phyloP scores from a whole-genome alignment of 2,888 invertebrate species.

The Drosophila emarginata region DNA sequence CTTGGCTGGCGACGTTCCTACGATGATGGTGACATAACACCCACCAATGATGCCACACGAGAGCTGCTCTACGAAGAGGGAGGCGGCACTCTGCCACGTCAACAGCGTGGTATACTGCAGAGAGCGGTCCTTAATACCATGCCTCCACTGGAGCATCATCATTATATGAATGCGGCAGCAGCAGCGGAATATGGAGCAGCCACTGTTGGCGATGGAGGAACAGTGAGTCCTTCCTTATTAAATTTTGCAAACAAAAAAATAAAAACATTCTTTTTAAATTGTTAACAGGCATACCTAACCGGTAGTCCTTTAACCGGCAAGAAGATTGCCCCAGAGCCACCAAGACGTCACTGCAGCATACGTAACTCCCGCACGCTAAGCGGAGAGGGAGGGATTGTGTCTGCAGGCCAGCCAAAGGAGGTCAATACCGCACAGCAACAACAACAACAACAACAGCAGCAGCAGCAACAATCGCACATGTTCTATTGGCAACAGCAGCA shows the following conservation, averaged over 20 bases:
- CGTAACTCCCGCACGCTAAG: slow-evolving; percentile 79
- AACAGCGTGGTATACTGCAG: slow-evolving; percentile 84
- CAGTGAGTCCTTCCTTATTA: slow-evolving; percentile 40
- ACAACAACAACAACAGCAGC: slow-evolving; percentile 48
- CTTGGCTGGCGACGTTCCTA: slow-evolving; percentile 89
- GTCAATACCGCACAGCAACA: slow-evolving; percentile 24
- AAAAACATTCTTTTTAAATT: background rate
- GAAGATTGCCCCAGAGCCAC: slow-evolving; percentile 91
- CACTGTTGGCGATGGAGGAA: slow-evolving; percentile 51
- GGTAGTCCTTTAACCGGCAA: slow-evolving; percentile 89
- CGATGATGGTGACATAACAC: slow-evolving; percentile 95
- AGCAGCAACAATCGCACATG: slow-evolving; percentile 51
- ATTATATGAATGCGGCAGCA: slow-evolving; percentile 82
- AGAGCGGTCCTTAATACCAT: slow-evolving; percentile 81
- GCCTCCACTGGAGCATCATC: slow-evolving; percentile 81
- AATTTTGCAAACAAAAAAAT: background rate
- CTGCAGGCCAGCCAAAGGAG: slow-evolving; percentile 9
- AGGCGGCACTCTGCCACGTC: slow-evolving; percentile 93
- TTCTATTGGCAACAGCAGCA: slow-evolving; percentile 68
- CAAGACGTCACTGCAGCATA: slow-evolving; percentile 87
- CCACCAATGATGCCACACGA: slow-evolving; percentile 88
- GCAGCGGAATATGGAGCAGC: slow-evolving; percentile 81
- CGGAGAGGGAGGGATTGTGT: slow-evolving; percentile 50
- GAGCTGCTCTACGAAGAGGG: slow-evolving; percentile 85
- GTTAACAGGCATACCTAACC: slow-evolving; percentile 83